Percentiles rank a stretch among this genome's conserved stretches.
These are phyloP conservation scores for Hiodon tergisus DNA, from an alignment of 2,113 vertebrate genomes.

Conservation along the genomic window DNA sequence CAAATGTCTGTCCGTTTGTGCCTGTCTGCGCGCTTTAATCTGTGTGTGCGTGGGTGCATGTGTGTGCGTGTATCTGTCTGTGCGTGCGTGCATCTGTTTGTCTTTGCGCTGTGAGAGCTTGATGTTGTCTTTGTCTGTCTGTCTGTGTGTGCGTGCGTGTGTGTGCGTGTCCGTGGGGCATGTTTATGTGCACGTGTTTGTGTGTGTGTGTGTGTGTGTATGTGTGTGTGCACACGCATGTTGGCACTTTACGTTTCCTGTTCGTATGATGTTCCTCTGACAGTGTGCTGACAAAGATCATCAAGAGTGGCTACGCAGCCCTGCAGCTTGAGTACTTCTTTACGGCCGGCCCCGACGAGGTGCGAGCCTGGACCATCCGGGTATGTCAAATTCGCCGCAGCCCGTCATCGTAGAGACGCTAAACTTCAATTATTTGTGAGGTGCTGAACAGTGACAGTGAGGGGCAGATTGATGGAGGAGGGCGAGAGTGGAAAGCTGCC, in stretches of 20 bases:
- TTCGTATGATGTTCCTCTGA: conserved; percentile 10
- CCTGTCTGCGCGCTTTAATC: too few species aligned
- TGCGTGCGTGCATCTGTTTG: too few species aligned
- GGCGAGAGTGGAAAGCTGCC: conserved; percentile 99
- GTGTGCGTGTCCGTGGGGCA: too few species aligned
- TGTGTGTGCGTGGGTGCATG: too few species aligned
- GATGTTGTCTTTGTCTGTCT: too few species aligned
- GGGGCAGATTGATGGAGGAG: conserved; percentile 99
- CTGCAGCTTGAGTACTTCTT: conserved; percentile 99
- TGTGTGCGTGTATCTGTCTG: too few species aligned
- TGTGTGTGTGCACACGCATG: not conserved
- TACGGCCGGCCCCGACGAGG: conserved; percentile 97
- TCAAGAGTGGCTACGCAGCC: conserved; percentile 91
- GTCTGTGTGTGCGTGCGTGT: not conserved
- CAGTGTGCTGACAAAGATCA: conserved; percentile 95
- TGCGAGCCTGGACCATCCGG: conserved; percentile 96
- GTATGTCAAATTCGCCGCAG: conserved; percentile 66
- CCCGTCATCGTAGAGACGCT: conserved; percentile 73
- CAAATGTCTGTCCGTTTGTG: not conserved
- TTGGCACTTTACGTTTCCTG: not conserved
- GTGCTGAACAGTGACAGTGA: conserved; percentile 98
- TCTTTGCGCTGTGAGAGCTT: too few species aligned
- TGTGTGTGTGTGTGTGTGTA: too few species aligned
- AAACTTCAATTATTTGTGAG: conserved; percentile 99
- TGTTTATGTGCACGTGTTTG: too few species aligned